Percentiles rank a stretch among this genome's conserved stretches.
phyloP scores from a whole-genome alignment of 2,113 vertebrate species.

The Balaenoptera acutorostrata region DNA sequence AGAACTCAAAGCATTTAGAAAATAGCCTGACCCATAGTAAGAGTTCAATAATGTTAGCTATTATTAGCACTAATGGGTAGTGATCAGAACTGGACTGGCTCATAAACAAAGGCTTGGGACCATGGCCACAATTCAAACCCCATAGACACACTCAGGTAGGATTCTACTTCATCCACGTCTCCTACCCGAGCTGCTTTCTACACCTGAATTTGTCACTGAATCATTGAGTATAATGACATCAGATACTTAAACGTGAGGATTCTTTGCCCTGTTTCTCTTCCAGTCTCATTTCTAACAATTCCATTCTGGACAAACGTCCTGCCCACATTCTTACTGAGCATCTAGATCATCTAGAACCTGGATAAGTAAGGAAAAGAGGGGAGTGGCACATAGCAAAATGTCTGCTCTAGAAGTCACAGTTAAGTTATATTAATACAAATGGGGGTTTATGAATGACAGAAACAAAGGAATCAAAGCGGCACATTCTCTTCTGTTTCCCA shows the following conservation, averaged over 20 bases:
- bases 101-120: background rate
- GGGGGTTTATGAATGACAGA: background rate
- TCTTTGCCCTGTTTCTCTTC: background rate
- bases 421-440: background rate
- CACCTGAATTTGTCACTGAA: background rate
- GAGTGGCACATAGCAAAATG: background rate
- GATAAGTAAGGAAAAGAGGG: background rate
- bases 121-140: background rate
- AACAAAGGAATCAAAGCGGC: background rate
- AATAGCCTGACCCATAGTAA: background rate
- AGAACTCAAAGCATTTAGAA: background rate
- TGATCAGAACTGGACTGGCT: background rate
- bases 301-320: background rate
- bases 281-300: background rate
- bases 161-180: background rate
- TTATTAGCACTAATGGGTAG: background rate
- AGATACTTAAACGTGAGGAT: background rate
- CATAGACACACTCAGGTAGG: background rate
- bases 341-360: background rate
- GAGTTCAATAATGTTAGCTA: background rate
- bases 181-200: background rate
- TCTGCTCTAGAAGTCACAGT: background rate
- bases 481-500: background rate
- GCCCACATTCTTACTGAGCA: background rate
- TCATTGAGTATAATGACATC: background rate